Base-by-base conservation (phyloP, 2,888 invertebrate species). In the Catotricha subobsoleta region DNA sequence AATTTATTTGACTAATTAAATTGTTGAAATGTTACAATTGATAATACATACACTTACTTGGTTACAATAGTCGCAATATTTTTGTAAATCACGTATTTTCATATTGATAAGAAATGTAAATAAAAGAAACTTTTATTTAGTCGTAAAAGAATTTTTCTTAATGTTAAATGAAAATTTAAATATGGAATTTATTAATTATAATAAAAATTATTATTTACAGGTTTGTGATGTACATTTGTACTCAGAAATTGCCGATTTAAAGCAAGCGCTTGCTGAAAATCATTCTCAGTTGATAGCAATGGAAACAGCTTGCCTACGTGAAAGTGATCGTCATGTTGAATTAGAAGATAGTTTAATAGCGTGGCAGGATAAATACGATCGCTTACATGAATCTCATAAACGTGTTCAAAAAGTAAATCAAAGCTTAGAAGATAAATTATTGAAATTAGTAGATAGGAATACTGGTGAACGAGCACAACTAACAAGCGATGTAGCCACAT, bases 341-440 rank as follows among this genome's bases (percentile, higher is more conserved):
- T 67, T 87, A 42, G 78, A 80, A 52, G 88, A 88, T 49, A 87
- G 90, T 59, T 65, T 90, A 42, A 64, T 74, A 40, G 80, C 83
- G 50, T 88, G 90, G 80, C 78, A 87, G 58, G 92, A 92, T 57
- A 88, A 92, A 67, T 91, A 91, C 67, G 83, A 83, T 59, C 76
- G 92, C 53, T 70, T 94, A 50, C 79, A 84, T 64, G 92, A 94
- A 57, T 88, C 90, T 42, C 90, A 94, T 56, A 86, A 87, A 58
- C 75, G 88, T 54, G 79, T 94, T 44, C 92, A 92, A 63, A 87
- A 84, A 64, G 78, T 94, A 31, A 94, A 94, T 65, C 91, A 92
- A 67, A 83, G 80, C 50, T 68, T 94, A 51, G 94, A 94, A 67
- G 94, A 94, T 59, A 94, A 92, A 60, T 65, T 94, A 46, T 66